A percentile compares a stretch with the other conserved stretches of the same genome.
Conservation (phyloP, 2,797 vertebrate genomes). For the Acipenser oxyrinchus region DNA sequence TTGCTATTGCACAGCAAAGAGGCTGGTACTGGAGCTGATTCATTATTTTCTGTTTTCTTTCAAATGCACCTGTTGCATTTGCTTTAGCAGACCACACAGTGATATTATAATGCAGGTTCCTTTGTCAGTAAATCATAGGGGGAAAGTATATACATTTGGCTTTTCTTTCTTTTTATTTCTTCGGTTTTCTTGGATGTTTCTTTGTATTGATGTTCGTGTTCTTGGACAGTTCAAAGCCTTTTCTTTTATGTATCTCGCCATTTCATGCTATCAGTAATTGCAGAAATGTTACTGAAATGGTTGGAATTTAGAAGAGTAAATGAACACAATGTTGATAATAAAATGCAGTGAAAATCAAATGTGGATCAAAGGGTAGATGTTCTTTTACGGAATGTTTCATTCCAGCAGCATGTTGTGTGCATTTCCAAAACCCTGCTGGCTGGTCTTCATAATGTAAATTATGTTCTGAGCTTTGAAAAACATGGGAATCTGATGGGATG, state of each 20-base stretch:
- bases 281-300: constrained; percentile 57
- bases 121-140: constrained; percentile 5
- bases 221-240: constrained; percentile 45
- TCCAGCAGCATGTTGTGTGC: too few relatives aligned
- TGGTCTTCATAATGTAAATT: too few relatives aligned
- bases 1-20: not conserved
- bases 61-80: not conserved
- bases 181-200: constrained; percentile 14
- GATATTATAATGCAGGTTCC: constrained; percentile 2
- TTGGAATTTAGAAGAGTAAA: constrained; percentile 58
- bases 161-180: constrained; percentile 22
- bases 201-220: constrained; percentile 36
- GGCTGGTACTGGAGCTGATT: not conserved
- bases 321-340: constrained; percentile 66
- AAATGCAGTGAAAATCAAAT: constrained; percentile 53
- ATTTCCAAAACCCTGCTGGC: too few relatives aligned
- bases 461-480: too few relatives aligned
- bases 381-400: too few relatives aligned
- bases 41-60: not conserved
- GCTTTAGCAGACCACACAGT: constrained; percentile 29
- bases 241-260: constrained; percentile 37
- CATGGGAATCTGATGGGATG: too few relatives aligned
- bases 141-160: constrained; percentile 12
- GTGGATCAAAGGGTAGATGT: not conserved
- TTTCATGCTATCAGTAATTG: constrained; percentile 50